These are phyloP conservation scores for Trematocara stigmaticum DNA, from an alignment of 2,113 vertebrate genomes.

Conservation along the genomic window DNA sequence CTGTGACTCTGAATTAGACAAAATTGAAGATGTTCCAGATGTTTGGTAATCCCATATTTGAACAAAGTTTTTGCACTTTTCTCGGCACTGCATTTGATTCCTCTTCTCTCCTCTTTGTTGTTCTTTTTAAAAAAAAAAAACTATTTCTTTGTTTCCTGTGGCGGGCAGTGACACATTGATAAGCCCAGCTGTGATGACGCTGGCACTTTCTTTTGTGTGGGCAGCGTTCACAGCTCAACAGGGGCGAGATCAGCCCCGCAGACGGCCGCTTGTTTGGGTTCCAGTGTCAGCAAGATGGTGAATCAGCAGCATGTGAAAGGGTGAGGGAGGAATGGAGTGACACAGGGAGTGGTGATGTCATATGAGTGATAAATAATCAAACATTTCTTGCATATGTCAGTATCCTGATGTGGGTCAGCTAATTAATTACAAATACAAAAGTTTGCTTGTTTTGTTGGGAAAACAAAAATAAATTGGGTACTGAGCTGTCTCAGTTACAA, in stretches of 20 bases:
- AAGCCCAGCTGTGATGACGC: conserved; percentile 67
- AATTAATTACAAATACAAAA: not conserved
- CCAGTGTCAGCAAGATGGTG: conserved; percentile 13
- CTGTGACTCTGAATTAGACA: not conserved
- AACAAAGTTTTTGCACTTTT: not conserved
- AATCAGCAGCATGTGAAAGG: conserved; percentile 22
- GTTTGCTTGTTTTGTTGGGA: not conserved
- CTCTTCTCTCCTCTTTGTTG: not conserved
- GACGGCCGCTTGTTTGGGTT: not conserved
- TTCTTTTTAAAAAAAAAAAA: accelerated
- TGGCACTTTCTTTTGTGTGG: conserved; percentile 64
- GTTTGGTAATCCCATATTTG: not conserved
- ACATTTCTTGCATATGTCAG: not conserved
- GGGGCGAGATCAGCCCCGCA: not conserved
- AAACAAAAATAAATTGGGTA: not conserved
- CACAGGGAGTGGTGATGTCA: not conserved
- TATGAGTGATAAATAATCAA: not conserved
- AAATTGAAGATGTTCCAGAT: not conserved
- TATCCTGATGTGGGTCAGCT: not conserved
- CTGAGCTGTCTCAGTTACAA: not conserved
- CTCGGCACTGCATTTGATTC: not conserved
- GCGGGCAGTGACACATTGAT: not conserved
- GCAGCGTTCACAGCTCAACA: conserved; percentile 23
- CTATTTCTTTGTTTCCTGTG: not conserved
- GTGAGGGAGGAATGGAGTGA: not conserved